Base-by-base conservation (phyloP, 1,140 invertebrate genomes). In the Drosophila aff. region DNA sequence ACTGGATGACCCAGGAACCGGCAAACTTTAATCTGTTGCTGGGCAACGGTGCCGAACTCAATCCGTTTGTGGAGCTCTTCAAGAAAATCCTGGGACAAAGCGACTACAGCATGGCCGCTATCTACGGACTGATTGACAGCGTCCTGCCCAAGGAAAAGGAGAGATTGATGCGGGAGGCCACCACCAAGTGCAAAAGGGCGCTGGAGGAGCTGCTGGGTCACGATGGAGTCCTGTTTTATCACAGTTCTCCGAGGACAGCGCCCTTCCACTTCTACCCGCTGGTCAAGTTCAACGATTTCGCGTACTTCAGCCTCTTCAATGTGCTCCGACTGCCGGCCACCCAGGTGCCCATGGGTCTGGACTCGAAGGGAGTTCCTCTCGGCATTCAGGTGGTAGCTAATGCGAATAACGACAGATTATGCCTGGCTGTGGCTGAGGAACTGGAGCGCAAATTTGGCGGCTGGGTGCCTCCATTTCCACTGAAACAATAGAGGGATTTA, bases 251-350 rank as follows among this genome's bases (percentile, higher is more conserved):
- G 1, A 94, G 94, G 21, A 93, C 96, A n/a, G 97, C 98, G 2
- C 96, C 96, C 8, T 97, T 97, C 91, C 98, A 99, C 93, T 96
- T 96, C 90, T 95, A 96, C 50, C 95, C 96, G 40, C 94, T 97
- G 73, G 93, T 97, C 4, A 95, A 96, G 58, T 96, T 97, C 3
- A 97, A 95, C 86, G 98, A 99, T 93, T 98, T 98, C 93, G 94
- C 95, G 9, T 98, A 99, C 92, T 98, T 97, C 93, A 96, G 95
- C 31, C 94, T 99, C 43, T 98, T 99, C 92, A 99, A 99, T 93
- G 96, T 96, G 9, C 92, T 99, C 1, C 95, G 95, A 36, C 93
- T 98, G 16, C 98, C 98, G 9, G 96, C 95, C 1, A 98, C 96
- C 0, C 97, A 98, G 60, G 94, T 96, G 16, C 97, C 94, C 0